Percentiles rank a stretch among this genome's conserved stretches.
These are phyloP conservation scores for Lypha dubia DNA, from an alignment of 2,888 invertebrate genomes.

Conservation along the genomic window DNA sequence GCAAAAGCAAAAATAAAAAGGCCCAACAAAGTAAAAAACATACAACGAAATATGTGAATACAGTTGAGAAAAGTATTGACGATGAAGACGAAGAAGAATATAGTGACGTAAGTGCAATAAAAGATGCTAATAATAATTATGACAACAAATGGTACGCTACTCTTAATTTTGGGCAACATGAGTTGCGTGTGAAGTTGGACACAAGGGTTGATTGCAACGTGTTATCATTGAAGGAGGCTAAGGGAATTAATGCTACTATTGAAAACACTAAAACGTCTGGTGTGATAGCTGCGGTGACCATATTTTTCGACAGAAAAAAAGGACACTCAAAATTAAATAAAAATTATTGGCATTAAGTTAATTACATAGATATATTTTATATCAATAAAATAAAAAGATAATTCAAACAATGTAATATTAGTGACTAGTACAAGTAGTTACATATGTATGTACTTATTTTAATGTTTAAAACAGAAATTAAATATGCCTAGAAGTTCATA, in stretches of 20 bases:
- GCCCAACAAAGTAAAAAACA: not conserved
- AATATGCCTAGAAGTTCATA: no score
- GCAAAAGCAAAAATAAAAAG: slow-evolving; percentile 13
- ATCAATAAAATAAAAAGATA: no score
- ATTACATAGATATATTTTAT: no score
- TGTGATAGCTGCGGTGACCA: no score
- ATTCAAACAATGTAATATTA: no score
- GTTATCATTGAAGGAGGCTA: slow-evolving; percentile 17
- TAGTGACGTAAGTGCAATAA: slow-evolving; percentile 19
- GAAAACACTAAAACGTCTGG: slow-evolving; percentile 13
- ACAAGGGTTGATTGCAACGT: slow-evolving; percentile 17
- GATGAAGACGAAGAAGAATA: slow-evolving; percentile 20
- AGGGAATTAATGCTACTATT: slow-evolving; percentile 10
- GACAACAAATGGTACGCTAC: slow-evolving; percentile 38
- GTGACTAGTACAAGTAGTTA: no score
- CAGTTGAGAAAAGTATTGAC: slow-evolving; percentile 8
- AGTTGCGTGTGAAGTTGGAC: slow-evolving; percentile 21
- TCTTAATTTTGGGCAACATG: slow-evolving; percentile 17
- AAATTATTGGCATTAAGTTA: no score
- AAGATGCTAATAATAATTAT: not conserved
- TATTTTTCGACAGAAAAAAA: no score
- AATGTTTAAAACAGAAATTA: no score
- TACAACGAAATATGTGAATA: slow-evolving; percentile 9
- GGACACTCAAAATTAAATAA: no score
- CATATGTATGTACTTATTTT: no score